Evolutionary conservation across 2,113 vertebrate genomes (phyloP).

Genomic region (Odocoileus hemionus): DNA sequence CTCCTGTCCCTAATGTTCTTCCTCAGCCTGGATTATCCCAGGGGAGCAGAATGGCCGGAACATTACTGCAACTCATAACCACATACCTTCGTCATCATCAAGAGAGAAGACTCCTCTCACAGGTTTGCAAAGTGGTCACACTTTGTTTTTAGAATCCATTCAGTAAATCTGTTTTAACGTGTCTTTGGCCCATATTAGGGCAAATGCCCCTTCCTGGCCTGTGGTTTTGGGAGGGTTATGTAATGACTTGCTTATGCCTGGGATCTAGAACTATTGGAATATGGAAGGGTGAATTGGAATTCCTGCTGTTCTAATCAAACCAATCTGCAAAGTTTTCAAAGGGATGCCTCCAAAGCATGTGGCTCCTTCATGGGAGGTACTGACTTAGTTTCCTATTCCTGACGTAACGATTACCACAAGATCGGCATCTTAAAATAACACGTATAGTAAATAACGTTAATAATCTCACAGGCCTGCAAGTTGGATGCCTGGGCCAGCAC

Average conservation of each 20-base stretch:
- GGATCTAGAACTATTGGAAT: not conserved
- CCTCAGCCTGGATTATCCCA: not conserved
- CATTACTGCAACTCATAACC: not conserved
- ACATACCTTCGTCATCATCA: not conserved
- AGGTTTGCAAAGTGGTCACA: not conserved
- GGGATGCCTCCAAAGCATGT: not conserved
- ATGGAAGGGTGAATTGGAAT: not conserved
- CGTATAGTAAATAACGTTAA: rapidly evolving
- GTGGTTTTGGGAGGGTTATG: not conserved
- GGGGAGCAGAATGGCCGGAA: not conserved
- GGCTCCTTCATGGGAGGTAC: too few species aligned
- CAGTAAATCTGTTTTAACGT: not conserved
- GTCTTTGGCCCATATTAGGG: not conserved
- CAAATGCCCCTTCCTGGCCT: not conserved
- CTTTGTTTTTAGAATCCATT: not conserved
- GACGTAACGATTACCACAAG: not conserved
- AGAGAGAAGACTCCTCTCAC: not conserved
- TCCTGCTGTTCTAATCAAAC: not conserved
- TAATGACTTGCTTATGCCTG: not conserved
- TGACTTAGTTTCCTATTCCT: not conserved
- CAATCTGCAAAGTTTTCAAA: not conserved
- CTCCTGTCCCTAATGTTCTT: too few species aligned
- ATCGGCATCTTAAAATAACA: not conserved
- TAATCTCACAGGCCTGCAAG: not conserved
- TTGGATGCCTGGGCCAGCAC: not conserved